Percentiles rank a stretch among this genome's conserved stretches.
These are phyloP conservation scores for Tetrapedia diversipes DNA, from an alignment of 2,888 invertebrate species.

Conservation along the genomic window DNA sequence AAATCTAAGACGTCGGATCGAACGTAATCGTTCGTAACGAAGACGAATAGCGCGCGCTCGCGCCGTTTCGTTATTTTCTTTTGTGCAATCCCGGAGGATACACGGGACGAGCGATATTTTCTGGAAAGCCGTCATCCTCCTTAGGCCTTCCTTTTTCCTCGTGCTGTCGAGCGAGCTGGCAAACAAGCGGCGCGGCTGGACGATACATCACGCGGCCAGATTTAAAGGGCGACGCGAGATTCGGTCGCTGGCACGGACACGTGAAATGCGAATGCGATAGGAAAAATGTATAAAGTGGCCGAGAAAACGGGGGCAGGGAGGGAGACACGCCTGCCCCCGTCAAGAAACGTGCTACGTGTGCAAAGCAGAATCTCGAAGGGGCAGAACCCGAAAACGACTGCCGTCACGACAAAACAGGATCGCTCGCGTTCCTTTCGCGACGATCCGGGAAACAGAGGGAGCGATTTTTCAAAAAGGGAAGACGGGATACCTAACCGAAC, in stretches of 20 bases:
- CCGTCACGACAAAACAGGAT: conserved; percentile 66
- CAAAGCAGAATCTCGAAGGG: conserved; percentile 62
- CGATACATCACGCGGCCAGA: conserved; percentile 66
- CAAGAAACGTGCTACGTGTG: conserved; percentile 69
- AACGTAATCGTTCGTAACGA: background rate
- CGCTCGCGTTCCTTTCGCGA: conserved; percentile 40
- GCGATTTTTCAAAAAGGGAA: conserved; percentile 40
- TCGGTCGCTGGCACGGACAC: conserved; percentile 58
- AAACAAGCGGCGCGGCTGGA: conserved; percentile 41
- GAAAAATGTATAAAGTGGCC: conserved; percentile 70
- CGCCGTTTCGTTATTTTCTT: background rate
- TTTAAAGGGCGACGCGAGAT: conserved; percentile 63
- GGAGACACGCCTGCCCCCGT: background rate
- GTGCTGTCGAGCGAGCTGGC: background rate
- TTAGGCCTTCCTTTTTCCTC: conserved; percentile 1
- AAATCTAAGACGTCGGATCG: background rate
- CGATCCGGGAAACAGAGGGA: conserved; percentile 44
- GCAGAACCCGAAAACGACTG: conserved; percentile 62
- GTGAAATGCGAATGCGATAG: conserved; percentile 66
- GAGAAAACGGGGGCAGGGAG: background rate
- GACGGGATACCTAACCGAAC: conserved; percentile 31
- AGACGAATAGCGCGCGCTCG: background rate
- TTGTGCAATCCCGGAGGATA: background rate
- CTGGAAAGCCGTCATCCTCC: background rate
- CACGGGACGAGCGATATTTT: background rate